Base-by-base conservation (phyloP, 2,888 invertebrate species). In the Diarsia brunnea region DNA sequence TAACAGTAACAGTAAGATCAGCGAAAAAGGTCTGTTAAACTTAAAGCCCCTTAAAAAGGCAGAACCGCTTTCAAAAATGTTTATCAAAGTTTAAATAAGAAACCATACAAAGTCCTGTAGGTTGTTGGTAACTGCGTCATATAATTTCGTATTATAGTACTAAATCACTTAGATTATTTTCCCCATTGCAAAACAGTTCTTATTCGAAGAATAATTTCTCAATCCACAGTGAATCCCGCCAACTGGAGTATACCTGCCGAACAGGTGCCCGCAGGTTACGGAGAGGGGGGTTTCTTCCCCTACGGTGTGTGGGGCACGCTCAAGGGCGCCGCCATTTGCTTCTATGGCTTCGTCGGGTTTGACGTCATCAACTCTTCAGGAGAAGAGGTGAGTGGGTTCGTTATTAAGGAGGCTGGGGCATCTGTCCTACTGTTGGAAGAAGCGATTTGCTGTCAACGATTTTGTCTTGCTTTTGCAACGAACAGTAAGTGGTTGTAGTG, bases 321-420 rank as follows among this genome's bases (percentile, higher is more conserved):
- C 92, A 97, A 97, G 21, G 99, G 98, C 0, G 97, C 98, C 0
- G 98, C 98, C 0, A 97, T 98, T 72, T 98, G 98, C 90, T 98
- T 98, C 94, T 99, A 98, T 92, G 99, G 98, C 4, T 99, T 99
- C 92, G 98, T 99, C 11, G 99, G 99, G 0, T 99, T 99, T 92
- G 99, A 99, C 91, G 97, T 98, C 80, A 98, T 98, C 53, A 98
- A 98, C 19, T 97, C 98, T 0, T 98, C 98, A 0, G 98, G 98
- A 0, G 99, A 99, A 94, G 99, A 99, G 97, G 99, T 98, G 31
- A 81, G 81, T 71, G 1, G 24, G 4, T 11, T 45, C 53, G 21
- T 58, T 78, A 63, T 24, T 14, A 55, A n/a, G 16, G 8, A 58
- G 0, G 14, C 27, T 14, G 14, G 14, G 61, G 12, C 1, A n/a